Conservation (phyloP, 2,797 vertebrate genomes). For the Echeneis naucrates region DNA sequence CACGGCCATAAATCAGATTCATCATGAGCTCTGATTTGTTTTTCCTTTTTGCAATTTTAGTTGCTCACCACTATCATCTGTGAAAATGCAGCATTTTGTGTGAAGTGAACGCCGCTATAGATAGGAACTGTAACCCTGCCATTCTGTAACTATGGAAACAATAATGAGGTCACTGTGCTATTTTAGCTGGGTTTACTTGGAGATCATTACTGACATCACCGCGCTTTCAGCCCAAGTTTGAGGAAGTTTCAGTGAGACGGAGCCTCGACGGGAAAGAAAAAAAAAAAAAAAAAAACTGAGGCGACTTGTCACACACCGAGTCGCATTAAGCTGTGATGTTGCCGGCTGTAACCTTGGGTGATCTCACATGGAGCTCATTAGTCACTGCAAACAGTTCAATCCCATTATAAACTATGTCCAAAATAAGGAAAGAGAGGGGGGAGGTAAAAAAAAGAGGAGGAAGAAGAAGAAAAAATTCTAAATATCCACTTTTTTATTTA, state of each 20-base stretch:
- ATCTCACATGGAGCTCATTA: conserved; percentile 71
- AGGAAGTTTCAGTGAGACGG: conserved; percentile 66
- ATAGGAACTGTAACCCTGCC: conserved; percentile 73
- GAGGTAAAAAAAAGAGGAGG: background rate
- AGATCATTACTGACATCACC: conserved; percentile 77
- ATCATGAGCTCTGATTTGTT: conserved; percentile 24
- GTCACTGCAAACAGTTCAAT: conserved; percentile 61
- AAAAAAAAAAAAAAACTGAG: conserved; percentile 49
- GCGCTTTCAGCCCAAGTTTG: conserved; percentile 68
- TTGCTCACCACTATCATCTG: conserved; percentile 49
- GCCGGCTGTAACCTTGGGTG: conserved; percentile 62
- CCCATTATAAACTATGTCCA: conserved; percentile 43
- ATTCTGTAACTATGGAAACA: conserved; percentile 81
- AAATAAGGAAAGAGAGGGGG: too few species aligned
- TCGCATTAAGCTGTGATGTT: conserved; percentile 54
- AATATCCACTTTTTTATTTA: conserved; percentile 44
- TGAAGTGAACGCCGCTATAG: conserved; percentile 61
- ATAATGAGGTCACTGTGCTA: conserved; percentile 78
- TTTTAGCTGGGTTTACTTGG: conserved; percentile 76
- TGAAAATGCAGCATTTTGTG: conserved; percentile 59
- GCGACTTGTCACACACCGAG: conserved; percentile 57
- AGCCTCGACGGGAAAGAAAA: conserved; percentile 47
- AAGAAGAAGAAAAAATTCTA: conserved; percentile 17
- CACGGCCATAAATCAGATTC: conserved; percentile 33
- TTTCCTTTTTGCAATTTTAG: conserved; percentile 26